Percentiles rank a stretch among this genome's conserved stretches.
These are phyloP conservation scores for Bombycilla garrulus DNA, from an alignment of 2,113 vertebrate species.

Conservation along the genomic window DNA sequence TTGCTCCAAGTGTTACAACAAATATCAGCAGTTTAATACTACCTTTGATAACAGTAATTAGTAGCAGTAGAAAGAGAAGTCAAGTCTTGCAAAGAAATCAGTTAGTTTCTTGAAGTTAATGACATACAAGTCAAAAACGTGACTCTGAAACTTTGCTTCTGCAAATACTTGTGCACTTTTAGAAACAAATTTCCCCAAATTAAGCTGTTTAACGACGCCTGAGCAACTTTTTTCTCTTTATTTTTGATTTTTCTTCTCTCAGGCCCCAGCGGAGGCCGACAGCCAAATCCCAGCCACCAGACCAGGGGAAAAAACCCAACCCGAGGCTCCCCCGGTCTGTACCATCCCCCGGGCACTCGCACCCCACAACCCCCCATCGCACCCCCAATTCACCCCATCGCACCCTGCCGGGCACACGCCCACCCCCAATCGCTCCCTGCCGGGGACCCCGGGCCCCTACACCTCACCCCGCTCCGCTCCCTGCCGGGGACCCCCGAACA, in stretches of 20 bases:
- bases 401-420: too few species aligned
- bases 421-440: too few species aligned
- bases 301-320: rapidly evolving
- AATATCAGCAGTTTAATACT: not conserved
- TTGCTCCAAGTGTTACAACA: rapidly evolving
- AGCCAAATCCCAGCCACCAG: too few species aligned
- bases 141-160: rapidly evolving
- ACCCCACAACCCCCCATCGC: too few species aligned
- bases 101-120: rapidly evolving
- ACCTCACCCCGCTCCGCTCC: too few species aligned
- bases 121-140: rapidly evolving
- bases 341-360: rapidly evolving
- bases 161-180: rapidly evolving
- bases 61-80: not conserved
- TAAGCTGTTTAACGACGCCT: rapidly evolving
- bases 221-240: rapidly evolving
- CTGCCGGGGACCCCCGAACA: too few species aligned
- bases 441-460: too few species aligned
- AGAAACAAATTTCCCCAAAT: not conserved
- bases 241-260: too few species aligned
- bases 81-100: not conserved
- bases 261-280: not conserved
- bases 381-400: too few species aligned
- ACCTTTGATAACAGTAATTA: not conserved
- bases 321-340: rapidly evolving